Evolutionary conservation across 1,140 invertebrate genomes (phyloP).

Genomic region (Tribolium castaneum): DNA sequence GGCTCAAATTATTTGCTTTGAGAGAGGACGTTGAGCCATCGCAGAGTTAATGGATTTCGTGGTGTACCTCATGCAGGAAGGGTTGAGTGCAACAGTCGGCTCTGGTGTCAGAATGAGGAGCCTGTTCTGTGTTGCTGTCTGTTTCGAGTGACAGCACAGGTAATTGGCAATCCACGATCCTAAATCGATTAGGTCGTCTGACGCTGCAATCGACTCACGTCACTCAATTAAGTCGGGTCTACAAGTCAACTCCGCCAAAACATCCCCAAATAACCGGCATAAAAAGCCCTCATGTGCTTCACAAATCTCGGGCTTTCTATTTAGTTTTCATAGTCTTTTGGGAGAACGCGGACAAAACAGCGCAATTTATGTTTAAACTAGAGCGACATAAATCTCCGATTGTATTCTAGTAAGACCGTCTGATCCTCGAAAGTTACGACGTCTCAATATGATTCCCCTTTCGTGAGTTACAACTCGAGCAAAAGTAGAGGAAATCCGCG

Average conservation of each 20-base stretch:
- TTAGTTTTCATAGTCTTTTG: neutral
- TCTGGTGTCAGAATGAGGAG: constrained; percentile 10
- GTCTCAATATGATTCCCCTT: neutral
- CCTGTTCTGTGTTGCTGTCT: neutral
- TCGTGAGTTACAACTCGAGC: neutral
- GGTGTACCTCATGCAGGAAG: neutral
- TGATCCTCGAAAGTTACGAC: constrained; percentile 7
- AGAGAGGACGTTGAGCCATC: neutral
- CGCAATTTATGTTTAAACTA: constrained; percentile 4
- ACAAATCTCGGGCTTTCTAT: neutral
- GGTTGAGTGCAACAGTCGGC: constrained; percentile 20
- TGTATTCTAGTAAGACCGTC: constrained; percentile 15
- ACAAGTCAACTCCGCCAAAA: neutral
- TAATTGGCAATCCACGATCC: constrained; percentile 49
- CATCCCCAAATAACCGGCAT: neutral
- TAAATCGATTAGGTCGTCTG: constrained; percentile 48
- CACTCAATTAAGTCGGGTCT: constrained; percentile 30
- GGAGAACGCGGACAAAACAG: neutral
- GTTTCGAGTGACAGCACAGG: constrained; percentile 48
- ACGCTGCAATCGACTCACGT: constrained; percentile 41
- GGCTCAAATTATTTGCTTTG: neutral
- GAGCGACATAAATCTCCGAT: constrained; percentile 13
- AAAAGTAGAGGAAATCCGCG: neutral
- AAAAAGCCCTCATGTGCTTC: no score
- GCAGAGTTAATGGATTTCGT: constrained; percentile 9